These are phyloP conservation scores for Sebastes iracundus DNA, from an alignment of 2,797 vertebrate species.

Conservation along the genomic window DNA sequence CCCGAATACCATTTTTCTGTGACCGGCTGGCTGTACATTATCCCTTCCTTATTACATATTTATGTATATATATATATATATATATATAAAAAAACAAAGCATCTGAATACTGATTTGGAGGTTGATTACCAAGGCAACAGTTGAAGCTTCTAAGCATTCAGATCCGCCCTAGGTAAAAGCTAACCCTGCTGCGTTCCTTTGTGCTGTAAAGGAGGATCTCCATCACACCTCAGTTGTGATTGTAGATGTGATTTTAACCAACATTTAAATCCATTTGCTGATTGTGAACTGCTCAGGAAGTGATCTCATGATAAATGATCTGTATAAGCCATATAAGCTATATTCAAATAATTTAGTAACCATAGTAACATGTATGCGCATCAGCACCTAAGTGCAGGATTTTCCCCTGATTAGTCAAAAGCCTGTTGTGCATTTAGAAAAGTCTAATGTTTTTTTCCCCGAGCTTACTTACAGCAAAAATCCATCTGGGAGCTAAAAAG, in stretches of 20 bases:
- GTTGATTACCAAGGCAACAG: too few species aligned
- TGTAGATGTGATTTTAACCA: neutral
- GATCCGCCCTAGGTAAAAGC: neutral
- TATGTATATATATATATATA: too few species aligned
- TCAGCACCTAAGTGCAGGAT: neutral
- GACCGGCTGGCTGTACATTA: too few species aligned
- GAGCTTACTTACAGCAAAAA: neutral
- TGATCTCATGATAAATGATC: neutral
- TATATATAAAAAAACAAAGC: too few species aligned
- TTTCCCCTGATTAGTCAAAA: neutral
- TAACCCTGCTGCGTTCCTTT: neutral
- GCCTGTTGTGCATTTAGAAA: neutral
- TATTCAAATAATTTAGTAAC: neutral
- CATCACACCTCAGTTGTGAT: neutral
- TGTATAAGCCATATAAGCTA: neutral
- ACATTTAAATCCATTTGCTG: neutral
- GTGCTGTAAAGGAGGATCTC: neutral
- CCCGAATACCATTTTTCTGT: too few species aligned
- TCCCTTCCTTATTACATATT: too few species aligned
- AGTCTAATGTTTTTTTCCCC: neutral
- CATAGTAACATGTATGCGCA: neutral
- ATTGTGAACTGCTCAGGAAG: neutral
- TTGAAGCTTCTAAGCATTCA: too few species aligned
- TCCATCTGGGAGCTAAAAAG: neutral
- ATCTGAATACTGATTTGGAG: too few species aligned